A percentile compares a stretch with the other conserved stretches of the same genome.
Conservation (phyloP, 2,888 invertebrate genomes). For the Minunthozetes semirufus region DNA sequence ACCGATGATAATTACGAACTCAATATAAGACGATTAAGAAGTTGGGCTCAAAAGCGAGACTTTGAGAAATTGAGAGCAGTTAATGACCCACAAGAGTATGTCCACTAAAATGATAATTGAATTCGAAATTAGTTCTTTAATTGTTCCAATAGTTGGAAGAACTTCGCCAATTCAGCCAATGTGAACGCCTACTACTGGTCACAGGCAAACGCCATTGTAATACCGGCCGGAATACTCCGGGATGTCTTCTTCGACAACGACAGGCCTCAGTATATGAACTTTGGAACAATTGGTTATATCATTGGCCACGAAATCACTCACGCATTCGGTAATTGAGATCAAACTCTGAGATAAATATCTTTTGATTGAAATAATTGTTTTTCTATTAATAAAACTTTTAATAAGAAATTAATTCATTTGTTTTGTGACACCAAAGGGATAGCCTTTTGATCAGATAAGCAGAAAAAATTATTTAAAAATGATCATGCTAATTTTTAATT, state of each 20-base stretch:
- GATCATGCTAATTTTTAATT: too few relatives aligned
- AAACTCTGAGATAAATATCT: not conserved
- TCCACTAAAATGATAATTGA: not conserved
- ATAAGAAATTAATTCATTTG: too few relatives aligned
- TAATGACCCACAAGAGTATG: constrained; percentile 34
- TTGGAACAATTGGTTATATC: constrained; percentile 45
- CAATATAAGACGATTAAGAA: constrained; percentile 32
- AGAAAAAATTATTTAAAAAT: too few relatives aligned
- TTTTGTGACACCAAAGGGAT: too few relatives aligned
- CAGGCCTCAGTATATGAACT: constrained; percentile 44
- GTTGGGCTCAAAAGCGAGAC: constrained; percentile 32
- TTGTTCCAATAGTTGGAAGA: constrained; percentile 59
- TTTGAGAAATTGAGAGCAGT: constrained; percentile 27
- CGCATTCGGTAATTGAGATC: constrained; percentile 48
- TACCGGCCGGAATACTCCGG: constrained; percentile 44
- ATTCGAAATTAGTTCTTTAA: not conserved
- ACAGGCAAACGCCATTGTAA: constrained; percentile 68
- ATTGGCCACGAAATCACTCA: constrained; percentile 52
- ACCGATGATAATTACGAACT: constrained; percentile 33
- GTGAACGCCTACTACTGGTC: constrained; percentile 81
- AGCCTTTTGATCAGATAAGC: not conserved
- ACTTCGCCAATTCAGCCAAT: constrained; percentile 72
- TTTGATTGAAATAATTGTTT: not conserved
- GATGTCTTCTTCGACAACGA: constrained; percentile 46
- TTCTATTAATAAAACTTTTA: too few relatives aligned